Evolutionary conservation across 1,140 invertebrate genomes (phyloP).

Genomic region (Plutomurus gul): DNA sequence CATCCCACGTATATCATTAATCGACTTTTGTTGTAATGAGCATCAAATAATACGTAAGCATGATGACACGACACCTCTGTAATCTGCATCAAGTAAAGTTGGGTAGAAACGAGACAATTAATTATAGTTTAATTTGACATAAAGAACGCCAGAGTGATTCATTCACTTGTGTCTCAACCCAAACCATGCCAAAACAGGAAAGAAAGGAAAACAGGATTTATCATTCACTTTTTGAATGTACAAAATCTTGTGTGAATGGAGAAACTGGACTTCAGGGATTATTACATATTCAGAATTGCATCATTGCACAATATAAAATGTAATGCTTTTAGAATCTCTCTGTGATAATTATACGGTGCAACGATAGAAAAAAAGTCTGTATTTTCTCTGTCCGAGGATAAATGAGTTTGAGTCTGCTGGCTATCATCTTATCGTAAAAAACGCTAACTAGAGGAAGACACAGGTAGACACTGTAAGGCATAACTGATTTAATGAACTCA

Average conservation of each 20-base stretch:
- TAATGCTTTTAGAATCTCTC: not conserved
- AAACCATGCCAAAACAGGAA: conserved; percentile 6
- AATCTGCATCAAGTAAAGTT: not conserved
- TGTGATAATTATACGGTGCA: conserved; percentile 6
- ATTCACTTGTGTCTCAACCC: not conserved
- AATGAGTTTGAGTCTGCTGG: not conserved
- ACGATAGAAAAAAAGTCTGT: not conserved
- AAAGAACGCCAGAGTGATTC: not conserved
- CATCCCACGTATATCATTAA: not conserved
- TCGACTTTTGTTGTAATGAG: not conserved
- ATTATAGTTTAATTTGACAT: conserved; percentile 26
- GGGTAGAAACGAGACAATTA: conserved; percentile 16
- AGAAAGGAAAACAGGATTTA: conserved; percentile 7
- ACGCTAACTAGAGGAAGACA: not conserved
- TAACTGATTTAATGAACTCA: conserved; percentile 12
- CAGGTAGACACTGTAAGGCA: conserved; percentile 6
- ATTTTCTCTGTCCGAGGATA: conserved; percentile 8
- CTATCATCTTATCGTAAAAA: not conserved
- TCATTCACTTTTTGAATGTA: no score
- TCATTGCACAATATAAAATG: not conserved
- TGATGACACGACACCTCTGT: not conserved
- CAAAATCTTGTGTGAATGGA: no score
- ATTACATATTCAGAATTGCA: not conserved
- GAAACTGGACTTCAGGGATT: no score
- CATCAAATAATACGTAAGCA: not conserved